Evolutionary conservation across 2,797 vertebrate genomes (phyloP).

Genomic region (Fratercula arctica): DNA sequence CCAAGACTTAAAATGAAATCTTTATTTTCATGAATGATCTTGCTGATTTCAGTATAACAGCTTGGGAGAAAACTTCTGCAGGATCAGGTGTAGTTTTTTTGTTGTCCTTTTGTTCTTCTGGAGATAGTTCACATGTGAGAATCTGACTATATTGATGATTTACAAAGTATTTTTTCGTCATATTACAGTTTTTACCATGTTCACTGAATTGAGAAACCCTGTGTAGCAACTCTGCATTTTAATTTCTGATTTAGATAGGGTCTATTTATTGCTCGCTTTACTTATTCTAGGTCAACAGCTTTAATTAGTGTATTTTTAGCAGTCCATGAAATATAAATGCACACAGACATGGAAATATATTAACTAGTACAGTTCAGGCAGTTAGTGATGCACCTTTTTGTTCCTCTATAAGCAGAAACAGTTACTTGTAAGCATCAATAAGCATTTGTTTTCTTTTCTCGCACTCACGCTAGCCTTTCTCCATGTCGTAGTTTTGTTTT

Average conservation of each 20-base stretch:
- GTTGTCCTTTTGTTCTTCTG: neutral
- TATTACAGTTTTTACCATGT: neutral
- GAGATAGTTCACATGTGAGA: neutral
- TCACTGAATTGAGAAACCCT: neutral
- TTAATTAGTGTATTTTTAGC: slow-evolving; percentile 35
- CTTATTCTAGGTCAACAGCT: slow-evolving; percentile 28
- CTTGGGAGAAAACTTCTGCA: neutral
- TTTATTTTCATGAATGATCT: neutral
- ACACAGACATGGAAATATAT: neutral
- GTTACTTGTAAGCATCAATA: neutral
- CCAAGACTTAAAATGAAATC: neutral
- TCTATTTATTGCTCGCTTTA: slow-evolving; percentile 25
- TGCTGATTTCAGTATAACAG: neutral
- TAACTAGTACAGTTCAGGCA: neutral
- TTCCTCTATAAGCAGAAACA: neutral
- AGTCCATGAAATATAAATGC: neutral
- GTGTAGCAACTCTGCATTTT: neutral
- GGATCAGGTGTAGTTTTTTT: neutral
- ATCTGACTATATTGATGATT: neutral
- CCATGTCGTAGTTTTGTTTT: neutral
- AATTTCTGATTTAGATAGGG: neutral
- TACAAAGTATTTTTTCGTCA: neutral
- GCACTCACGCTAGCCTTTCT: neutral
- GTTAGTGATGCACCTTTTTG: neutral
- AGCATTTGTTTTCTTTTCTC: neutral